These are phyloP conservation scores for Sebastes trivittatus DNA, from an alignment of 2,797 vertebrate genomes.

Conservation along the genomic window DNA sequence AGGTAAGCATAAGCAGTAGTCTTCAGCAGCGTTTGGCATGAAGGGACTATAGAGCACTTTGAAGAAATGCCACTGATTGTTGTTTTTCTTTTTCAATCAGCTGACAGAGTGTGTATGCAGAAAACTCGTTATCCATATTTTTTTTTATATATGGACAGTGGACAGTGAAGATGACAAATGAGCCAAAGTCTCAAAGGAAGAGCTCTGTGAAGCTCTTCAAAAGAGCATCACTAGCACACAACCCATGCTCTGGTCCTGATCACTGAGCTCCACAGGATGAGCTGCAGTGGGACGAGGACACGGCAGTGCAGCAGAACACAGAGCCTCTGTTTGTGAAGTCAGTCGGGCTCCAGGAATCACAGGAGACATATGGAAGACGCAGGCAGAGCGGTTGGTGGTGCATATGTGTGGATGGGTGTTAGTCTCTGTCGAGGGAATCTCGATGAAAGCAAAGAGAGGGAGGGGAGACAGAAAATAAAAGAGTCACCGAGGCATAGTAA, in stretches of 20 bases:
- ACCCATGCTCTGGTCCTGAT: not conserved
- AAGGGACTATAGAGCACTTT: not conserved
- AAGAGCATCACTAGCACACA: not conserved
- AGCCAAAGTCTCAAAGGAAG: not conserved
- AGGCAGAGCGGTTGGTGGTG: slow-evolving; percentile 33
- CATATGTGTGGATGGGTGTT: slow-evolving; percentile 47
- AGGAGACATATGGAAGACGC: slow-evolving; percentile 17
- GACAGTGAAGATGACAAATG: not conserved
- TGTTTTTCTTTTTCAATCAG: not conserved
- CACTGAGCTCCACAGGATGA: slow-evolving; percentile 13
- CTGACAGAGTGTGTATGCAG: not conserved
- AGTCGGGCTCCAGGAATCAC: slow-evolving; percentile 5
- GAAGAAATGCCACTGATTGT: not conserved
- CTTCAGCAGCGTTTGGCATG: not conserved
- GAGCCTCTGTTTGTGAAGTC: slow-evolving; percentile 24
- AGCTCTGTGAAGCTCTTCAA: slow-evolving; percentile 18
- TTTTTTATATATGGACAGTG: not conserved
- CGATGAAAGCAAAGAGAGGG: slow-evolving; percentile 53
- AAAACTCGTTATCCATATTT: not conserved
- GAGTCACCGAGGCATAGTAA: slow-evolving; percentile 10
- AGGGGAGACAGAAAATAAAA: slow-evolving; percentile 29
- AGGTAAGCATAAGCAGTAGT: not conserved
- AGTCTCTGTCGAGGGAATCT: slow-evolving; percentile 41
- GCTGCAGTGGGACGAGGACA: slow-evolving; percentile 1
- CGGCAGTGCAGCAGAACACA: slow-evolving; percentile 12